Evolutionary conservation across 2,888 invertebrate species (phyloP).

Genomic region (Poecilobothrus nobilitatus): DNA sequence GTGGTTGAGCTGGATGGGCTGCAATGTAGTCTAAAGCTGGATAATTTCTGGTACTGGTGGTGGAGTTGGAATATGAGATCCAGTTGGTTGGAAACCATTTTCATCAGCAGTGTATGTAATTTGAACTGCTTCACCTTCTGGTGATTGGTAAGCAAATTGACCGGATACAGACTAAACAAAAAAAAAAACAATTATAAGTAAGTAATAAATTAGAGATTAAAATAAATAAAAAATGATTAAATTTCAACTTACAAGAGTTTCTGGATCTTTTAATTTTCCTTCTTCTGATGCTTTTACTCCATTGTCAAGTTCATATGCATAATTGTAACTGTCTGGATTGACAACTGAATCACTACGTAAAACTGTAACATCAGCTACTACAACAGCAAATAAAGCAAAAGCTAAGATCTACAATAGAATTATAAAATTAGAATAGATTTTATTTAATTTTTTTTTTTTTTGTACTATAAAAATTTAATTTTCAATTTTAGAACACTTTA

Average conservation of each 20-base stretch:
- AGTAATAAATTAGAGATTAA: too few relatives aligned
- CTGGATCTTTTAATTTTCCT: constrained; percentile 26
- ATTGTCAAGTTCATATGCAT: constrained; percentile 29
- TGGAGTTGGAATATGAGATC: constrained; percentile 45
- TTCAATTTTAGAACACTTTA: too few relatives aligned
- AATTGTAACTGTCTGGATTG: constrained; percentile 30
- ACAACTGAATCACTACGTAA: constrained; percentile 31
- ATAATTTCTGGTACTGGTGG: constrained; percentile 64
- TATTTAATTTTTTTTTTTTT: too few relatives aligned
- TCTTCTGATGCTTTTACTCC: constrained; percentile 27
- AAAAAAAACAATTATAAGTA: constrained; percentile 12
- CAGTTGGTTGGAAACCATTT: constrained; percentile 57
- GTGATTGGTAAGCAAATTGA: constrained; percentile 54
- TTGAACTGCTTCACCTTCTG: constrained; percentile 53
- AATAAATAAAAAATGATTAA: constrained; percentile 10
- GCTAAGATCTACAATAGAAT: constrained; percentile 29
- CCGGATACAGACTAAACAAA: constrained; percentile 51
- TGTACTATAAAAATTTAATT: too few relatives aligned
- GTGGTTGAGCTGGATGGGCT: constrained; percentile 53
- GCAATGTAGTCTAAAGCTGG: constrained; percentile 59
- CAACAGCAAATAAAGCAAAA: constrained; percentile 31
- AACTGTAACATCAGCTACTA: constrained; percentile 29
- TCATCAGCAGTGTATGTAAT: constrained; percentile 60
- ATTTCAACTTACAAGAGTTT: constrained; percentile 21
- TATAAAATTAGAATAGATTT: too few relatives aligned